Evolutionary conservation across 2,888 invertebrate genomes (phyloP).

Genomic region (Cheilosia urbana): DNA sequence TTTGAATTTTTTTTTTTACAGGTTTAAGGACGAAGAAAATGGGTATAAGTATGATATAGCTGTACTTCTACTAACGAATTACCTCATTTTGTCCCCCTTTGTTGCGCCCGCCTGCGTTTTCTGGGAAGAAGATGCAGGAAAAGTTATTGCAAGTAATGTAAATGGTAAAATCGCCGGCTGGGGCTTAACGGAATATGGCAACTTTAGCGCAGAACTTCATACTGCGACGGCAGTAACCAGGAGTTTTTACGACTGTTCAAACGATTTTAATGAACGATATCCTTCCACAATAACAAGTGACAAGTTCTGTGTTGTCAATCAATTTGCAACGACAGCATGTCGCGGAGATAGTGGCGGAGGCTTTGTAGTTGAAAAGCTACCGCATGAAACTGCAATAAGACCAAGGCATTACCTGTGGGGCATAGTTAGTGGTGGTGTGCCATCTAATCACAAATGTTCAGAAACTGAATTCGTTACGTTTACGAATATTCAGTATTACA

Average conservation of each 20-base stretch:
- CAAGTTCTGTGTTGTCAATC: slow-evolving; percentile 80
- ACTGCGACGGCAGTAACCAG: slow-evolving; percentile 70
- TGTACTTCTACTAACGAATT: slow-evolving; percentile 78
- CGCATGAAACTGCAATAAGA: not conserved
- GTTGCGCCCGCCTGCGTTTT: slow-evolving; percentile 82
- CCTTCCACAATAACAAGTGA: slow-evolving; percentile 78
- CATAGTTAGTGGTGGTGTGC: slow-evolving; percentile 77
- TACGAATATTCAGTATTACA: slow-evolving; percentile 75
- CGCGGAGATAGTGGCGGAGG: slow-evolving; percentile 80
- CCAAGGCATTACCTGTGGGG: slow-evolving; percentile 77
- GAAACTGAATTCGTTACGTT: slow-evolving; percentile 51
- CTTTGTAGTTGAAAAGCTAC: slow-evolving; percentile 68
- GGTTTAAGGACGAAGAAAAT: slow-evolving; percentile 73
- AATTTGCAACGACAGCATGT: slow-evolving; percentile 76
- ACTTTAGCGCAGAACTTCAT: slow-evolving; percentile 64
- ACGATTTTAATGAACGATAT: slow-evolving; percentile 50
- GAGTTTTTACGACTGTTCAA: slow-evolving; percentile 72
- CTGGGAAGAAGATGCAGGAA: slow-evolving; percentile 69
- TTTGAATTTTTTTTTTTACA: slow-evolving; percentile 6
- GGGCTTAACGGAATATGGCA: slow-evolving; percentile 68
- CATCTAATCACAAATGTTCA: slow-evolving; percentile 30
- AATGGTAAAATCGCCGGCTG: slow-evolving; percentile 74
- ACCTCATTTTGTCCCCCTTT: slow-evolving; percentile 78
- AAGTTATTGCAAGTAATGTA: slow-evolving; percentile 2
- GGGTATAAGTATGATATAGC: slow-evolving; percentile 81